A percentile compares a stretch with the other conserved stretches of the same genome.
Evolutionary conservation across 2,113 vertebrate species (phyloP).

Genomic region (Odontesthes bonariensis): DNA sequence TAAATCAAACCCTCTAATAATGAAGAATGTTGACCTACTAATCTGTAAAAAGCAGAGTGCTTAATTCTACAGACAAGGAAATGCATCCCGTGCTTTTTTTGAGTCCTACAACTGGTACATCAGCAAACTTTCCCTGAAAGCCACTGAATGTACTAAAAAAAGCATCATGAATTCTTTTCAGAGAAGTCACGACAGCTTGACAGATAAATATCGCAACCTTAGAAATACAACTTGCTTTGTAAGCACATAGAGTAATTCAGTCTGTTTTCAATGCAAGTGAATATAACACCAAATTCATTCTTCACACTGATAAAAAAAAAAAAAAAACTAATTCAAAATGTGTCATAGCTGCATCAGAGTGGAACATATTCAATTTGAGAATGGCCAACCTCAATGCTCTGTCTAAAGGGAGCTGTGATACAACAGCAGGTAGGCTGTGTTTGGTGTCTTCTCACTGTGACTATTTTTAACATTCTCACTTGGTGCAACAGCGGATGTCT

Average conservation of each 20-base stretch:
- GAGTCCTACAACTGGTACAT: conserved; percentile 47
- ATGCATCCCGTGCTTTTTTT: conserved; percentile 36
- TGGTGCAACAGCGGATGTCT: conserved; percentile 12
- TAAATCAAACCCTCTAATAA: conserved; percentile 76
- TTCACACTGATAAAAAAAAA: not conserved
- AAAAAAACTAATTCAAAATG: not conserved
- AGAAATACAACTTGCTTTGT: not conserved
- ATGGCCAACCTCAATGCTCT: not conserved
- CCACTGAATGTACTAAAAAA: not conserved
- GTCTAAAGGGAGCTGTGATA: not conserved
- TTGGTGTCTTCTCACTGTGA: conserved; percentile 18
- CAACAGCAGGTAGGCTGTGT: conserved; percentile 7
- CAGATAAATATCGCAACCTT: not conserved
- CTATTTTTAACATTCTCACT: conserved; percentile 48
- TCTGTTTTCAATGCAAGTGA: not conserved
- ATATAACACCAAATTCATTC: not conserved
- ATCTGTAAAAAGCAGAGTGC: conserved; percentile 79
- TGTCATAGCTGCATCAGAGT: not conserved
- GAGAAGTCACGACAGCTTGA: not conserved
- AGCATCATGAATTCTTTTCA: not conserved
- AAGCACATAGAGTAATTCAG: not conserved
- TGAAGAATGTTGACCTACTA: conserved; percentile 76
- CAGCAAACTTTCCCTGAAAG: conserved; percentile 22
- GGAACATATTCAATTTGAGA: not conserved
- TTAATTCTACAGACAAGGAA: conserved; percentile 47